These are phyloP conservation scores for Spatulosminthurus flaviceps DNA, from an alignment of 2,888 invertebrate species.

Conservation along the genomic window DNA sequence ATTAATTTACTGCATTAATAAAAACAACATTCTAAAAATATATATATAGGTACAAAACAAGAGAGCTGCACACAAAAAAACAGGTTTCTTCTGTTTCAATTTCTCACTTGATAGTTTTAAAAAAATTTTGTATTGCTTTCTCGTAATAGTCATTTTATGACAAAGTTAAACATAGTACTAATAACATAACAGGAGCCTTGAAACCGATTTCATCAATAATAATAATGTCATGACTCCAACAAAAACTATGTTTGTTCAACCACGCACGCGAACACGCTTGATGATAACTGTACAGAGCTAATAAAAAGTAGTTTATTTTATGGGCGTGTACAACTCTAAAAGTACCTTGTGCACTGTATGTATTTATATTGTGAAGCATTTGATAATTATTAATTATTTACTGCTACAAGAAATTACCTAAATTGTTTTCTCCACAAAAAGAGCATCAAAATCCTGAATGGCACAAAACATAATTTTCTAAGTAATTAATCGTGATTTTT, in stretches of 20 bases:
- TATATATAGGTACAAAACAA: conserved; percentile 46
- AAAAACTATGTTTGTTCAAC: conserved; percentile 1
- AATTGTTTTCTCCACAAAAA: conserved; percentile 16
- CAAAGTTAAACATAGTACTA: background rate
- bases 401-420: background rate
- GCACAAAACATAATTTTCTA: conserved; percentile 42
- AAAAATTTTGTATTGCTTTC: conserved; percentile 15
- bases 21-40: conserved; percentile 46
- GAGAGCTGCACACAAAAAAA: conserved; percentile 41
- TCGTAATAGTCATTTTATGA: conserved; percentile 6
- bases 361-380: background rate
- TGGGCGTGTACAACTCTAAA: conserved; percentile 14
- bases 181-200: background rate
- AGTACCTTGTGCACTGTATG: background rate
- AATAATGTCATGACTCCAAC: conserved; percentile 18
- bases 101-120: conserved; percentile 10
- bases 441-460: conserved; percentile 44
- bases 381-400: background rate
- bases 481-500: conserved; percentile 16
- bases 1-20: conserved; percentile 37
- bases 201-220: conserved; percentile 10
- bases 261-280: background rate
- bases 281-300: background rate
- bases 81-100: conserved; percentile 35
- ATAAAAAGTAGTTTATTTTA: background rate